Conservation (phyloP, 2,797 vertebrate species). For the Smutsia temminckii region DNA sequence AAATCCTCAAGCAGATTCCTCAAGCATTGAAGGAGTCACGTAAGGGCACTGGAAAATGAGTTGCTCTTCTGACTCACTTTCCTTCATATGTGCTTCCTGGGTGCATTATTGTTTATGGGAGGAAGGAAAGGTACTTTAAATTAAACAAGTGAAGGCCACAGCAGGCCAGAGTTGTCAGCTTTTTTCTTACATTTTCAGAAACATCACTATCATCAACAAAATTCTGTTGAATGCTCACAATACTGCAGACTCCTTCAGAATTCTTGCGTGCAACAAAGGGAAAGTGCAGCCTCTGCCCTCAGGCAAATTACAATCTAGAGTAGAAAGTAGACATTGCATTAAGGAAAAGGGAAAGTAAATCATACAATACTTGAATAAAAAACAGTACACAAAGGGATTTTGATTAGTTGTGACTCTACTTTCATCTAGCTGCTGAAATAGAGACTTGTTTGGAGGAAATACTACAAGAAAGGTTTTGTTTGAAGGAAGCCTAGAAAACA, state of each 20-base stretch:
- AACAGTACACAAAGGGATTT: slow-evolving; percentile 1
- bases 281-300: slow-evolving; percentile 64
- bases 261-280: slow-evolving; percentile 12
- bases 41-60: slow-evolving; percentile 41
- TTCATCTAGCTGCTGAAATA: neutral
- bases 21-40: slow-evolving; percentile 26
- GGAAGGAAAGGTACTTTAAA: slow-evolving; percentile 29
- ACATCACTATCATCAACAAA: slow-evolving; percentile 40
- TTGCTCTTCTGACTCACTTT: slow-evolving; percentile 47
- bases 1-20: slow-evolving; percentile 32
- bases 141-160: neutral
- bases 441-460: slow-evolving; percentile 9
- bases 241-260: slow-evolving; percentile 7
- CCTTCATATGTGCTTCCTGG: neutral
- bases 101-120: slow-evolving; percentile 35
- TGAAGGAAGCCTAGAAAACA: neutral
- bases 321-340: slow-evolving; percentile 6
- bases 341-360: neutral
- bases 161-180: slow-evolving; percentile 6
- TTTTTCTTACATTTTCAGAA: slow-evolving; percentile 46
- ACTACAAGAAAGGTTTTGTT: neutral
- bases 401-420: slow-evolving; percentile 14
- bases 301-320: slow-evolving; percentile 71
- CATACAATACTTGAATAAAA: neutral
- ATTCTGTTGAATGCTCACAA: slow-evolving; percentile 9